Conservation (phyloP, 2,113 vertebrate genomes). For the Cnemophilus loriae region DNA sequence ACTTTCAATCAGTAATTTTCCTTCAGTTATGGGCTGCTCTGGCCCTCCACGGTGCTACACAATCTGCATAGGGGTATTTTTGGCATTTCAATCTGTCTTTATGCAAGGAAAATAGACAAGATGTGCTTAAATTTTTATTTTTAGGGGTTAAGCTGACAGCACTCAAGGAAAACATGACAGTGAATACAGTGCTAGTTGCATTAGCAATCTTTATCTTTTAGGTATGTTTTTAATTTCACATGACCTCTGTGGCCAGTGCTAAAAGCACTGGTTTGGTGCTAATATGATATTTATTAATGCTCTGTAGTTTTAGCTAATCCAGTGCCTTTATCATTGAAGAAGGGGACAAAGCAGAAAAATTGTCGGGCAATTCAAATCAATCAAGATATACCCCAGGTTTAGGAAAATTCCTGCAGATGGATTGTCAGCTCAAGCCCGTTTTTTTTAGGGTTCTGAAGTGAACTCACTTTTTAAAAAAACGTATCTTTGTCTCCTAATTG, state of each 20-base stretch:
- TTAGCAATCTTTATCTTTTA: conserved; percentile 59
- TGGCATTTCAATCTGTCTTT: conserved; percentile 65
- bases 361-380: background rate
- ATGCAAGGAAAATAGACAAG: conserved; percentile 40
- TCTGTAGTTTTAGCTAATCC: conserved; percentile 50
- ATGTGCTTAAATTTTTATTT: conserved; percentile 54
- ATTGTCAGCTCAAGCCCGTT: background rate
- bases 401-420: background rate
- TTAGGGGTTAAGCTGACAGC: conserved; percentile 41
- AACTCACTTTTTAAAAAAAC: background rate
- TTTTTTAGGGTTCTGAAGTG: background rate
- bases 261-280: conserved; percentile 74
- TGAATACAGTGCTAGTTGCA: conserved; percentile 52
- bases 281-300: conserved; percentile 66
- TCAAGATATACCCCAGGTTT: background rate
- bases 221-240: conserved; percentile 61
- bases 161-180: conserved; percentile 50
- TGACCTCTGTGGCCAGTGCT: conserved; percentile 70
- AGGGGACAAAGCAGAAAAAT: conserved; percentile 23
- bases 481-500: conserved; percentile 19
- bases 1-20: conserved; percentile 72
- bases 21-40: conserved; percentile 62
- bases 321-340: conserved; percentile 20
- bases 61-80: conserved; percentile 62
- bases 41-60: conserved; percentile 74